Base-by-base conservation (phyloP, 2,113 vertebrate species). In the Callopanchax toddi region DNA sequence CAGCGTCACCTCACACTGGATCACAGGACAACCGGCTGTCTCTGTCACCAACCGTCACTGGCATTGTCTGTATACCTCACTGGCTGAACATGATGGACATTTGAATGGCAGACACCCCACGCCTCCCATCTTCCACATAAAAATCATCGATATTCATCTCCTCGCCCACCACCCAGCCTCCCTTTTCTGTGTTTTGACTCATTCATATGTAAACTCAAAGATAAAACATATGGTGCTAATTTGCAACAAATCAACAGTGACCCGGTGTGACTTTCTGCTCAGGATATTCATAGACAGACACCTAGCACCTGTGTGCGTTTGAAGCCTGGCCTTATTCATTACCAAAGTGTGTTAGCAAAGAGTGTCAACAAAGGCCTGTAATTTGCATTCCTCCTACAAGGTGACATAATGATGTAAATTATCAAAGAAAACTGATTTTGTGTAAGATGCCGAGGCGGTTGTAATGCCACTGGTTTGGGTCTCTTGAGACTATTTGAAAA, bases 241-340 rank as follows among this genome's bases (percentile, higher is more conserved):
- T 90, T 88, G 74, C 84, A 82, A 87, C 84, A 87, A 89, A 89
- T 89, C 87, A 90, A 85, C 86, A 69, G 69, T 87, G 87, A 88
- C 83, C 86, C 75, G 16, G 60, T 74, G 78, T 62, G 81, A 85
- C 79, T 83, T 75, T 74, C 69, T 48, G 60, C 74, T 70, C 57
- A 1, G 45, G 74, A 86, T 85, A 82, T 81, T 82, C 85, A 71
- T 71, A 71, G 74, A 60, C 48, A 25, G 77, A 78, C 83, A 57
- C 74, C 76, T 72, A 74, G 78, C 86, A 90, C 87, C 87, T 85
- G 86, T 87, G 79, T 87, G 66, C 23, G 72, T 82, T 89, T 86
- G 80, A 88, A 87, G 84, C 74, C 16, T 76, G 72, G 81, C 81
- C 84, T 87, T 87, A 81, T 86, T 91, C 85, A 87, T 89, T 87